These are phyloP conservation scores for Hybos culiciformis DNA, from an alignment of 2,888 invertebrate species.

Conservation along the genomic window DNA sequence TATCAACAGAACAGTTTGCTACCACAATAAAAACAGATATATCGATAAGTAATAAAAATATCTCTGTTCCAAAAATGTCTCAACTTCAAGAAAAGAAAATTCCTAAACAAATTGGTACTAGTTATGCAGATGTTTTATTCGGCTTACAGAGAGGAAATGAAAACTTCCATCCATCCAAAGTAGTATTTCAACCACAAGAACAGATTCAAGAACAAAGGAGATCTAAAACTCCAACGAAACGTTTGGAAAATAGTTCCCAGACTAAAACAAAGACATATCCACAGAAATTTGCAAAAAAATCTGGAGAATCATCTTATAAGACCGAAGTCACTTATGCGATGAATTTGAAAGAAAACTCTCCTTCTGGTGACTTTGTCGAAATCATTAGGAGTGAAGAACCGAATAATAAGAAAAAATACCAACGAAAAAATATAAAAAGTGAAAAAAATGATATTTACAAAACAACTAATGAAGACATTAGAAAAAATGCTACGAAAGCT, in stretches of 20 bases:
- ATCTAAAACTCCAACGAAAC: slow-evolving; percentile 3
- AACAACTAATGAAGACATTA: slow-evolving; percentile 2
- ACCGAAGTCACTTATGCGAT: slow-evolving; percentile 14
- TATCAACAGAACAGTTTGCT: slow-evolving; percentile 30
- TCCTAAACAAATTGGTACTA: slow-evolving; percentile 18
- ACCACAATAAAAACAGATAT: slow-evolving; percentile 40
- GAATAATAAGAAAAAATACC: background rate
- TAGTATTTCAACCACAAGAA: slow-evolving; percentile 22
- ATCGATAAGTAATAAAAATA: background rate
- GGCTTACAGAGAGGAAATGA: slow-evolving; percentile 16
- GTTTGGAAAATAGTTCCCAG: slow-evolving; percentile 23
- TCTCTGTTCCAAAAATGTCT: slow-evolving; percentile 3
- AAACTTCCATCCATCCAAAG: slow-evolving; percentile 44
- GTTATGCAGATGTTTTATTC: slow-evolving; percentile 32
- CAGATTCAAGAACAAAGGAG: slow-evolving; percentile 15
- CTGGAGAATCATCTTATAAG: background rate
- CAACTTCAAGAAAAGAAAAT: slow-evolving; percentile 9
- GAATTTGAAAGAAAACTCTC: slow-evolving; percentile 22
- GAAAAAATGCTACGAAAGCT: slow-evolving; percentile 11
- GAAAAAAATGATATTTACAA: slow-evolving; percentile 8
- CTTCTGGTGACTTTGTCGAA: slow-evolving; percentile 22
- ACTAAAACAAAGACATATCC: slow-evolving; percentile 17
- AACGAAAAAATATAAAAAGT: slow-evolving; percentile 3
- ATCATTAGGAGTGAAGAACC: slow-evolving; percentile 21
- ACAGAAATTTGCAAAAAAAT: slow-evolving; percentile 17